Percentiles rank a stretch among this genome's conserved stretches.
Evolutionary conservation across 2,113 vertebrate genomes (phyloP).

Genomic region (Cynoglossus semilaevis): DNA sequence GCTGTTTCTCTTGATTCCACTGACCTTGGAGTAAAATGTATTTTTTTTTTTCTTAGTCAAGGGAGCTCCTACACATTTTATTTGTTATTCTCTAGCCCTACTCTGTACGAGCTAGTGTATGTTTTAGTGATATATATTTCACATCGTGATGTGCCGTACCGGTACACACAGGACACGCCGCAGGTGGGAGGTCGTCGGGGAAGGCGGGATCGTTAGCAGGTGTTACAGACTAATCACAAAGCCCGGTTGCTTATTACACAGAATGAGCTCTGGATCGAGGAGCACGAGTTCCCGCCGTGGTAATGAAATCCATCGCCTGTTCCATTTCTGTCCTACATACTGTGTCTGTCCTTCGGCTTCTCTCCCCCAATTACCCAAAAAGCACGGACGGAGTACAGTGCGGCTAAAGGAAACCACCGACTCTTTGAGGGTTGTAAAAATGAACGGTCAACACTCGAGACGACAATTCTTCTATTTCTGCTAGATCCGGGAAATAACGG

Average conservation of each 20-base stretch:
- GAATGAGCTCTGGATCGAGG: slow-evolving; percentile 2
- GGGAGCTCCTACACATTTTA: too few species aligned
- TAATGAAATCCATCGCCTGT: slow-evolving; percentile 4
- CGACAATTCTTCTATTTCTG: neutral
- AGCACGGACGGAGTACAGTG: neutral
- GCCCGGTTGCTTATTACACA: neutral
- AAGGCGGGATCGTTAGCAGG: too few species aligned
- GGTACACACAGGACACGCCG: too few species aligned
- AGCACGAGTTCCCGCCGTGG: neutral
- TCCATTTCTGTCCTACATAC: neutral
- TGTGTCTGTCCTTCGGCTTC: neutral
- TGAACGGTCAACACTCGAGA: too few species aligned
- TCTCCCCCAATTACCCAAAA: slow-evolving; percentile 17
- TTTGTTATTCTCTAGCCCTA: too few species aligned
- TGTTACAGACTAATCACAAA: neutral
- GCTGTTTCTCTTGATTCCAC: too few species aligned
- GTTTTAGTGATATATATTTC: too few species aligned
- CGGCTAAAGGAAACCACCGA: neutral
- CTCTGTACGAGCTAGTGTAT: too few species aligned
- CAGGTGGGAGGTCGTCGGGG: too few species aligned
- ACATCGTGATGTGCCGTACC: too few species aligned
- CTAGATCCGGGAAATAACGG: slow-evolving; percentile 23
- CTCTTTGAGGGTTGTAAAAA: slow-evolving; percentile 19
- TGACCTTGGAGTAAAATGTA: too few species aligned
- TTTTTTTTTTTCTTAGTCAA: too few species aligned